phyloP scores from a whole-genome alignment of 23 tunicate species.

The Phallusia fumigata region DNA sequence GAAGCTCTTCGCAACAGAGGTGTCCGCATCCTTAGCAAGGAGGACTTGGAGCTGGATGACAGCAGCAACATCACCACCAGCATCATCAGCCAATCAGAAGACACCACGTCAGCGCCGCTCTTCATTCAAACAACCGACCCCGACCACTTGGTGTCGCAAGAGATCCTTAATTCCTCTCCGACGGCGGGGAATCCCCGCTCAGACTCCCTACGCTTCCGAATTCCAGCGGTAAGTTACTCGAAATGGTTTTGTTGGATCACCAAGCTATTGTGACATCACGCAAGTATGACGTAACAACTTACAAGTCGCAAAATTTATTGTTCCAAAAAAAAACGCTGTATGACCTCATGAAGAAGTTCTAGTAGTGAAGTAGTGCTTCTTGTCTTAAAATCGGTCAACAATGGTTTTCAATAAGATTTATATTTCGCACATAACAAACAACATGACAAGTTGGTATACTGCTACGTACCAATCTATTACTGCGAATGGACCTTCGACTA shows the following conservation, averaged over 20 bases:
- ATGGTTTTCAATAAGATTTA: too few species aligned
- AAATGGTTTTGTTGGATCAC: background rate
- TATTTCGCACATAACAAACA: too few species aligned
- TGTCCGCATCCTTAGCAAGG: background rate
- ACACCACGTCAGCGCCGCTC: slow-evolving; percentile 38
- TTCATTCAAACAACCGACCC: slow-evolving; percentile 22
- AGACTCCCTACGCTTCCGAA: background rate
- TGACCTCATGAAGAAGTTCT: too few species aligned
- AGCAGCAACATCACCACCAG: slow-evolving; percentile 33
- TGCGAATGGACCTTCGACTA: too few species aligned
- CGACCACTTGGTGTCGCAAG: slow-evolving; percentile 26
- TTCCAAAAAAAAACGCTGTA: too few species aligned
- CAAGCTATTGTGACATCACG: too few species aligned
- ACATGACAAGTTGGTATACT: too few species aligned
- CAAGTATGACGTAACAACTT: too few species aligned
- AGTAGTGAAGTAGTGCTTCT: too few species aligned
- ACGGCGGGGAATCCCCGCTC: background rate
- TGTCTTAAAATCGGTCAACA: too few species aligned
- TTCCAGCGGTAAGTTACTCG: background rate
- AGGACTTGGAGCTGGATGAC: background rate
- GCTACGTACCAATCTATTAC: too few species aligned
- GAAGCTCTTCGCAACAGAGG: background rate
- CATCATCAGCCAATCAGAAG: slow-evolving; percentile 36
- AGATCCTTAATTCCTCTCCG: background rate
- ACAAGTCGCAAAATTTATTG: too few species aligned